Conservation (phyloP, 2,113 vertebrate species). For the Osmerus eperlanus region DNA sequence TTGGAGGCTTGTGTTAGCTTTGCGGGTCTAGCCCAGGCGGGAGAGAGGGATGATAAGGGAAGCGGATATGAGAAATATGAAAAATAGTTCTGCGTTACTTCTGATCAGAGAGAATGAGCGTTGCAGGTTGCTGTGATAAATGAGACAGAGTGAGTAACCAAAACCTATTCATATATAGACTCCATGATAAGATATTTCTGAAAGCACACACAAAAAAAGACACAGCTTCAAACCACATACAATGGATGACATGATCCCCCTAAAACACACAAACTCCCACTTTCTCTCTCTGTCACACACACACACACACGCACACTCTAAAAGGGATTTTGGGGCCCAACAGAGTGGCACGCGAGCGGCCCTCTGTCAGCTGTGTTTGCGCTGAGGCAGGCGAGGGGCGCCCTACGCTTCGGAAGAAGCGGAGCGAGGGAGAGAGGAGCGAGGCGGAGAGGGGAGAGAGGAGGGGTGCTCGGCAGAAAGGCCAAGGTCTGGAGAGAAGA, state of each 20-base stretch:
- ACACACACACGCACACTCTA: conserved; percentile 54
- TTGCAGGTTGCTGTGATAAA: conserved; percentile 63
- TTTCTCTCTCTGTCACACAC: conserved; percentile 41
- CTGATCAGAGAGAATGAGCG: conserved; percentile 72
- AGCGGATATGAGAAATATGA: conserved; percentile 77
- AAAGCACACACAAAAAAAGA: conserved; percentile 46
- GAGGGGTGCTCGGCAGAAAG: conserved; percentile 52
- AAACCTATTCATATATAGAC: too few species aligned
- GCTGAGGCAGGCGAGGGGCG: conserved; percentile 67
- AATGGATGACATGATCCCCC: conserved; percentile 16
- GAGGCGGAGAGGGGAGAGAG: conserved; percentile 34
- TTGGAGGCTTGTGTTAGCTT: conserved; percentile 64
- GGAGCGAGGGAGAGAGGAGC: conserved; percentile 29
- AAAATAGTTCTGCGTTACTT: conserved; percentile 72
- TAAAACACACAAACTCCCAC: background rate
- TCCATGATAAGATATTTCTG: conserved; percentile 11
- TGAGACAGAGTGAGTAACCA: conserved; percentile 61
- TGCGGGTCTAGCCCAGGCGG: conserved; percentile 67
- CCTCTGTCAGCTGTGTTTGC: conserved; percentile 82
- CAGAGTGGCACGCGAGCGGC: conserved; percentile 71
- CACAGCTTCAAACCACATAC: conserved; percentile 49
- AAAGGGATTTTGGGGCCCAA: conserved; percentile 61
- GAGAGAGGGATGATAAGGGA: conserved; percentile 64
- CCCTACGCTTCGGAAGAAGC: conserved; percentile 50
- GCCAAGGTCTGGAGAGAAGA: conserved; percentile 58